Evolutionary conservation across 2,797 vertebrate species (phyloP).

Genomic region (Pangasius krempfi): DNA sequence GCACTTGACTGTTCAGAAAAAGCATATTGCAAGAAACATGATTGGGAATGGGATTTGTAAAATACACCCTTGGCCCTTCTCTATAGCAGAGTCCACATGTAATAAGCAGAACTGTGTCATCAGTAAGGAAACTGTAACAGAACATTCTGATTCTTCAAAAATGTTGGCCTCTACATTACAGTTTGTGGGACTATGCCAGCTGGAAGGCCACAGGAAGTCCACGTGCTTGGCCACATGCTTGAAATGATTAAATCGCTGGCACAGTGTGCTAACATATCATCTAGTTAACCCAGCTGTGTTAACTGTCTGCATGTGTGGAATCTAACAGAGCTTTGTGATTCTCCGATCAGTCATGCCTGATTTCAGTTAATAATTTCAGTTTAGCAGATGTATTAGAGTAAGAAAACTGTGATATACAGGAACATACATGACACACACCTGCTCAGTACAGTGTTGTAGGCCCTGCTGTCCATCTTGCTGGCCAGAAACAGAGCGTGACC

Average conservation of each 20-base stretch:
- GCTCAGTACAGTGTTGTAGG: constrained; percentile 86
- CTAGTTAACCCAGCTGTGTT: not conserved
- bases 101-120: not conserved
- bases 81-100: not conserved
- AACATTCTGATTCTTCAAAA: not conserved
- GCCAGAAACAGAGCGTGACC: constrained; percentile 92
- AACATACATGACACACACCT: constrained; percentile 72
- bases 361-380: not conserved
- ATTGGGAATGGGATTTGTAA: not conserved
- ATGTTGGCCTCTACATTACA: not conserved
- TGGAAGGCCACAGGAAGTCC: not conserved
- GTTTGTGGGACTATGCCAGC: not conserved
- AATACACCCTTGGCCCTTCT: not conserved
- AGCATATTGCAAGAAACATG: not conserved
- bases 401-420: not conserved
- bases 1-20: not conserved
- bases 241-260: not conserved
- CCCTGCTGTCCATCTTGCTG: constrained; percentile 90
- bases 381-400: not conserved
- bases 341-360: not conserved
- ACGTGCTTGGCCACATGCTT: not conserved
- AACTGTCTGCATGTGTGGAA: not conserved
- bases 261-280: not conserved
- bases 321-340: not conserved
- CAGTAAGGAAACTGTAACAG: constrained; percentile 1